Evolutionary conservation across 2,797 vertebrate genomes (phyloP).

Genomic region (Acrossocheilus wenchowensis): DNA sequence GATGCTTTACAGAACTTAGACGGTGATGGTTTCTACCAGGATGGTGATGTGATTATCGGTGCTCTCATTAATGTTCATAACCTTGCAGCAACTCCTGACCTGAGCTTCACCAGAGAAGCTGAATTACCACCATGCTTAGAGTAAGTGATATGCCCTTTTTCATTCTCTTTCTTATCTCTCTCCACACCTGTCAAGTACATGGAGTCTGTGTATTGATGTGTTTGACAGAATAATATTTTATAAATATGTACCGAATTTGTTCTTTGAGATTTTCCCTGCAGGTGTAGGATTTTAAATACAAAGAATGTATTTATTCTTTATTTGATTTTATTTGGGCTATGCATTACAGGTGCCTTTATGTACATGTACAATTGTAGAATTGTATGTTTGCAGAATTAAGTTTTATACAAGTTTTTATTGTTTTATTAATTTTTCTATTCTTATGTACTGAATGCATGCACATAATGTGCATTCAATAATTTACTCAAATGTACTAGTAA

Average conservation of each 20-base stretch:
- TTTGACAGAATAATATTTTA: neutral
- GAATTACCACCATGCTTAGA: constrained; percentile 67
- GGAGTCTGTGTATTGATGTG: neutral
- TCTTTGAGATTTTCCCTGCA: constrained; percentile 1
- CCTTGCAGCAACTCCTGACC: constrained; percentile 58
- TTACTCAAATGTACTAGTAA: too few species aligned
- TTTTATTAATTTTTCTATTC: too few species aligned
- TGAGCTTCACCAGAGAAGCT: constrained; percentile 64
- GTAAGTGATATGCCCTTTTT: constrained; percentile 64
- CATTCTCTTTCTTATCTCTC: neutral
- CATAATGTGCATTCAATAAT: too few species aligned
- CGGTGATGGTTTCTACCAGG: constrained; percentile 69
- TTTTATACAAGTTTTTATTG: neutral
- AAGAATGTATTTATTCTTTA: neutral
- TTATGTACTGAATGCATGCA: too few species aligned
- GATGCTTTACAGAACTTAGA: constrained; percentile 44
- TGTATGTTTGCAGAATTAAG: neutral
- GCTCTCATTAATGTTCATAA: constrained; percentile 75
- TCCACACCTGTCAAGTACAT: neutral
- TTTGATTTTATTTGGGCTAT: neutral
- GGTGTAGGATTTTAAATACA: neutral
- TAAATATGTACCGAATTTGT: neutral
- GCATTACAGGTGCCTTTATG: neutral
- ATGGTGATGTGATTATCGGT: constrained; percentile 78
- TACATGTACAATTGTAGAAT: neutral